These are phyloP conservation scores for Coluber constrictor DNA, from an alignment of 2,797 vertebrate species.

Conservation along the genomic window DNA sequence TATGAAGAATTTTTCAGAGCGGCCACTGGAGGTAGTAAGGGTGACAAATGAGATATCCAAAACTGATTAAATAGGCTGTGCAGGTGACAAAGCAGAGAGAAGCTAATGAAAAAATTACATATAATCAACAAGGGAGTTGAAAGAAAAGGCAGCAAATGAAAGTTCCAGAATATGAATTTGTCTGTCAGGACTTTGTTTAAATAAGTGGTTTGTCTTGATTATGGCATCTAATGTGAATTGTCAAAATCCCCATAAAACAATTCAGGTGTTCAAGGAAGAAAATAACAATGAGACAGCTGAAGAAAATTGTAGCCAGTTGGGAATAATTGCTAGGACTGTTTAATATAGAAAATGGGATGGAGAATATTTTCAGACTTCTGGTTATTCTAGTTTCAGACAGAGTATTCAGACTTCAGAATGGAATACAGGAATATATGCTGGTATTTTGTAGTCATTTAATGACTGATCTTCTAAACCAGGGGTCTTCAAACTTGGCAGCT, in stretches of 20 bases:
- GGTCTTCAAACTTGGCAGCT: too few relatives aligned
- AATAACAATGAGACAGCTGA: conserved; percentile 7
- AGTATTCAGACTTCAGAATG: background rate
- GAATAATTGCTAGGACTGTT: background rate
- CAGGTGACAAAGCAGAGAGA: background rate
- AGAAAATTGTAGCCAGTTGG: background rate
- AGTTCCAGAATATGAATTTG: conserved; percentile 28
- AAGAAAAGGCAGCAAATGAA: conserved; percentile 9
- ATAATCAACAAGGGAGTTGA: background rate
- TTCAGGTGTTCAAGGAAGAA: conserved; percentile 41
- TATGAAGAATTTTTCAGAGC: conserved; percentile 2
- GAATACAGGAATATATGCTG: background rate
- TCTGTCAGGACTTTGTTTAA: conserved; percentile 43
- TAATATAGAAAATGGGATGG: background rate
- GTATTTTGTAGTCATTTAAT: background rate
- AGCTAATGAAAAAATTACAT: conserved; percentile 27
- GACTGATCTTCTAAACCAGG: background rate
- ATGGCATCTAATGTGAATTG: conserved; percentile 37
- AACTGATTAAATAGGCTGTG: background rate
- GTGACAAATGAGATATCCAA: background rate
- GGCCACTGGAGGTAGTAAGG: background rate
- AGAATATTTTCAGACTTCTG: background rate
- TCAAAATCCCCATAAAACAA: conserved; percentile 42
- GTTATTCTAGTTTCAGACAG: background rate
- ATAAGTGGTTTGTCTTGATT: conserved; percentile 57